A percentile compares a stretch with the other conserved stretches of the same genome.
Conservation (phyloP, 2,888 invertebrate genomes). For the Operophtera brumata region DNA sequence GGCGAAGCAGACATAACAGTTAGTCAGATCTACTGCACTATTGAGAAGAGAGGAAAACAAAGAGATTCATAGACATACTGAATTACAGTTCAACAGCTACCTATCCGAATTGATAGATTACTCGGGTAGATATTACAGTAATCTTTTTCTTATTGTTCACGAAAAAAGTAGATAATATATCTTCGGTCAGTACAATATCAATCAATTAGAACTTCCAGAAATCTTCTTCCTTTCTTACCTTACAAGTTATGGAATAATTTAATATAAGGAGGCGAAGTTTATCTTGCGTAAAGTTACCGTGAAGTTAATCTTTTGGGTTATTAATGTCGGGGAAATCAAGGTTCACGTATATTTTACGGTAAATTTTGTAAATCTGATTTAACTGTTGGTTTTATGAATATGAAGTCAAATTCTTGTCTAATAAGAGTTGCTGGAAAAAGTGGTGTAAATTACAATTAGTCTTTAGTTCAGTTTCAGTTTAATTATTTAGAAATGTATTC, state of each 20-base stretch:
- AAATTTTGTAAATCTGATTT: conserved; percentile 2
- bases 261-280: conserved; percentile 66
- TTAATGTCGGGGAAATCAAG: conserved; percentile 41
- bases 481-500: too few species aligned
- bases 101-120: too few species aligned
- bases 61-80: too few species aligned
- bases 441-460: too few species aligned
- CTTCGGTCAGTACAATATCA: conserved; percentile 52
- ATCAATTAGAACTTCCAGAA: conserved; percentile 63
- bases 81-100: too few species aligned
- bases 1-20: too few species aligned
- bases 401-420: not conserved
- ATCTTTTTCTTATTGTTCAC: not conserved
- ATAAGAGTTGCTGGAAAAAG: too few species aligned
- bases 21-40: too few species aligned
- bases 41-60: too few species aligned
- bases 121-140: too few species aligned
- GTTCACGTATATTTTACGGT: conserved; percentile 13
- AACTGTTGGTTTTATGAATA: not conserved
- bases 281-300: conserved; percentile 56
- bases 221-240: conserved; percentile 46
- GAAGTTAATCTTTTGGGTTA: conserved; percentile 62
- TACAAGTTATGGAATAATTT: conserved; percentile 66
- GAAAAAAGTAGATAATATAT: not conserved
- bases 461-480: too few species aligned